Evolutionary conservation across 2,797 vertebrate genomes (phyloP).

Genomic region (Huso huso): DNA sequence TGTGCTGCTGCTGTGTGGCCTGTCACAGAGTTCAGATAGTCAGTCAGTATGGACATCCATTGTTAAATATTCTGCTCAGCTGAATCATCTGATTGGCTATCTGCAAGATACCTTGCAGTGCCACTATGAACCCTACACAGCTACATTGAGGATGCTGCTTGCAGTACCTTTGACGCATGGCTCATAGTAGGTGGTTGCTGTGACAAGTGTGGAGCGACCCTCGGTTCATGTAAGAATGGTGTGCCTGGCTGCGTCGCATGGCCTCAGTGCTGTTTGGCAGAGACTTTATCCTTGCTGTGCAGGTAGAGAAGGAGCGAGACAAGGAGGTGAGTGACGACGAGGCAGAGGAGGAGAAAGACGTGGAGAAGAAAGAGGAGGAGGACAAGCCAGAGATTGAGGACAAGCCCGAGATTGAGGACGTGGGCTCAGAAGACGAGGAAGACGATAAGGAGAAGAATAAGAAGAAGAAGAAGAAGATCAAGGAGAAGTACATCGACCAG

Average conservation of each 20-base stretch:
- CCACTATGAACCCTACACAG: too few species aligned
- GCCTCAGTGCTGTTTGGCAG: fast-evolving
- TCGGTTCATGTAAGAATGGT: too few species aligned
- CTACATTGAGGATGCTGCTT: too few species aligned
- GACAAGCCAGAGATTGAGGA: slow-evolving; percentile 70
- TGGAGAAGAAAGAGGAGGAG: slow-evolving; percentile 63
- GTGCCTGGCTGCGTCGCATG: neutral
- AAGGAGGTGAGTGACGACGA: slow-evolving; percentile 70
- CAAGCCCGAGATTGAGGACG: slow-evolving; percentile 66
- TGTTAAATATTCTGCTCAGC: too few species aligned
- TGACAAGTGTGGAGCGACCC: too few species aligned
- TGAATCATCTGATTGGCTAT: too few species aligned
- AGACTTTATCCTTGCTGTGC: fast-evolving
- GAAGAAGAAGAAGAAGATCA: slow-evolving; percentile 93
- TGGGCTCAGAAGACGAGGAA: slow-evolving; percentile 75
- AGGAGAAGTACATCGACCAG: slow-evolving; percentile 90
- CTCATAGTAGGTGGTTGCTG: too few species aligned
- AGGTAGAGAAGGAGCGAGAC: slow-evolving; percentile 83
- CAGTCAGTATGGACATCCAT: too few species aligned
- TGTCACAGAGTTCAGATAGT: too few species aligned
- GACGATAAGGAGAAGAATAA: slow-evolving; percentile 88
- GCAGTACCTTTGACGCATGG: too few species aligned
- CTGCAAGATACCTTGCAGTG: too few species aligned
- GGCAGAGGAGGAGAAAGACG: slow-evolving; percentile 61
- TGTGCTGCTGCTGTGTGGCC: too few species aligned